phyloP scores from a whole-genome alignment of 2,888 invertebrate genomes.

The Phyto melanocephala region DNA sequence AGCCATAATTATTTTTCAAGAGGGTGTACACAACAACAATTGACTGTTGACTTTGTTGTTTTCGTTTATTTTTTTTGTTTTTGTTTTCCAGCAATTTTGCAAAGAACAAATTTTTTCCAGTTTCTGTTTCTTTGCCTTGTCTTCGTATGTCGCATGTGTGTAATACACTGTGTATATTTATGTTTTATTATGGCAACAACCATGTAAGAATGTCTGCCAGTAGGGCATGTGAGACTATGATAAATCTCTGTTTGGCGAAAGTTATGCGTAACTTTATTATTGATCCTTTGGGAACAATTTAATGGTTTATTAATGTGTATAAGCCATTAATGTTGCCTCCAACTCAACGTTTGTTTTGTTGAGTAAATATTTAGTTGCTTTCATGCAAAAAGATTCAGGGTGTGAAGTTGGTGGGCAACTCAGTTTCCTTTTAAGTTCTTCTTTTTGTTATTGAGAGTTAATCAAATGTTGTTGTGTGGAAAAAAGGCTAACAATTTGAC shows the following conservation, averaged over 20 bases:
- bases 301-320: slow-evolving; percentile 52
- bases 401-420: neutral
- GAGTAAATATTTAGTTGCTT: neutral
- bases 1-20: neutral
- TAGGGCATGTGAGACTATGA: slow-evolving; percentile 15
- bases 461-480: neutral
- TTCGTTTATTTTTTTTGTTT: neutral
- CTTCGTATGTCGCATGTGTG: too few relatives aligned
- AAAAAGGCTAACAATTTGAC: neutral
- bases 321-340: neutral
- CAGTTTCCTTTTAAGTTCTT: neutral
- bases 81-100: neutral
- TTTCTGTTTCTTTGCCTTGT: neutral
- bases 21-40: neutral
- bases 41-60: neutral
- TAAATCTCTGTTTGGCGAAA: slow-evolving; percentile 51
- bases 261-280: slow-evolving; percentile 50
- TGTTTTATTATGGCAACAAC: neutral
- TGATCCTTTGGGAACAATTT: slow-evolving; percentile 54
- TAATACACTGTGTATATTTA: neutral
- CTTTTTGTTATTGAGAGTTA: neutral
- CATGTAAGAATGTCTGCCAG: neutral
- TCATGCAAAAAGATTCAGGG: neutral
- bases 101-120: neutral
- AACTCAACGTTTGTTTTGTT: neutral